Evolutionary conservation across 2,113 vertebrate genomes (phyloP), one percentile per base, ranked within the genome.

Genomic region (Thomomys bottae): DNA sequence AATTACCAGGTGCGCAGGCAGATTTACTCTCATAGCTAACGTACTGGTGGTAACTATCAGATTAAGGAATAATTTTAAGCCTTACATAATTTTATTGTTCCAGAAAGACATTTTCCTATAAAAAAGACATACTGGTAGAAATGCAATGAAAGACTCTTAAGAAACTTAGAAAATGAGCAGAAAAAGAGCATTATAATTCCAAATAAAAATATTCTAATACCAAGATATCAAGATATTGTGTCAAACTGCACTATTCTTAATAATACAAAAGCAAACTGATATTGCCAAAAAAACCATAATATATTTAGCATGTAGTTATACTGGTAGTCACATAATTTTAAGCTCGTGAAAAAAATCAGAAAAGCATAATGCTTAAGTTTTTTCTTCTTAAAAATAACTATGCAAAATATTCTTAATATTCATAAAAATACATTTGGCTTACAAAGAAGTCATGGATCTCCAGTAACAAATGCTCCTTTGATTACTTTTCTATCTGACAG

Each of bases 11-110:
- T 99, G 99, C 97, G 99, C 99, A 59, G 99, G 99, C 28, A 99
- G 98, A 97, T 99, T 99, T 96, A 99, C 99, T 92, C 99, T 99
- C 99, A 99, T 98, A 77, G 99, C 99, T 96, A 99, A 98, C 64
- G 99, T 99, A 97, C 99, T 99, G 61, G 99, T 99, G 85, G 99
- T 99, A 98, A 99, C 99, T 99, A 95, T 93, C 8, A 96, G 92
- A 96, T 94, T 82, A 97, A 97, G 93, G 45, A 40, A 96, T n/a
- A 94, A 76, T 85, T 82, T 89, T 38, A 96, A 95, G 49, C 36
- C 63, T 78, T 54, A 54, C 92, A 84, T 38, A 97, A 24, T 24
- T 90, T 67, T 36, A 79, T 76, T 84, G 21, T 32, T 90, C 88
- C 34, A 63, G 4, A 2, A 88, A 84, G 34, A 70, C 1, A 73